Evolutionary conservation across 1,140 invertebrate species (phyloP).

Genomic region (Eufriesea mexicana): DNA sequence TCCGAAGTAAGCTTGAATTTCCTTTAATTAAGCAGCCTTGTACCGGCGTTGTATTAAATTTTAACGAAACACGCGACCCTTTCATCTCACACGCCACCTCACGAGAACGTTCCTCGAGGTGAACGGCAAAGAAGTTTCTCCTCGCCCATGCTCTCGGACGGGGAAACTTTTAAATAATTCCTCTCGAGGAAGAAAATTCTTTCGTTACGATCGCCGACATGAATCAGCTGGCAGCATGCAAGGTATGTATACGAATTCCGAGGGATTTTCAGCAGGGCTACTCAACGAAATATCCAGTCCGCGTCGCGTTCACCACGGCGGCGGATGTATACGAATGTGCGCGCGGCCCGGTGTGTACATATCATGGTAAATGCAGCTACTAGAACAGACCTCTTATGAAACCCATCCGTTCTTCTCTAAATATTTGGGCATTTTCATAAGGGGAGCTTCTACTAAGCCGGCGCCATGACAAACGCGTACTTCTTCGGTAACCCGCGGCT

Average conservation of each 20-base stretch:
- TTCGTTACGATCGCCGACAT: background rate
- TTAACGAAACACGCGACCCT: conserved; percentile 15
- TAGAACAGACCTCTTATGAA: conserved; percentile 52
- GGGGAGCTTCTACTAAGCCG: background rate
- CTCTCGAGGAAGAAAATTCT: conserved; percentile 29
- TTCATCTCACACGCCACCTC: too few species aligned
- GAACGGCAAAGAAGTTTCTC: background rate
- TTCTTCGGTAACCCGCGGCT: conserved; percentile 28
- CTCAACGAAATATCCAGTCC: conserved; percentile 36
- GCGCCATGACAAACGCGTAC: conserved; percentile 39
- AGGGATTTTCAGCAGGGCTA: conserved; percentile 24
- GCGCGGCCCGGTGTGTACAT: conserved; percentile 12
- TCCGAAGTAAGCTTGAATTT: background rate
- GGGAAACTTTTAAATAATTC: conserved; percentile 35
- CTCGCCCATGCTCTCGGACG: background rate
- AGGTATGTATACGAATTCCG: background rate
- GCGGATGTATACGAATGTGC: conserved; percentile 9
- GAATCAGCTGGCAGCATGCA: background rate
- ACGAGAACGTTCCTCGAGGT: background rate
- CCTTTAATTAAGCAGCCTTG: background rate
- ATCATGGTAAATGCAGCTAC: conserved; percentile 41
- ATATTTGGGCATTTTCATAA: conserved; percentile 66
- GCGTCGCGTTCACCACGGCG: conserved; percentile 16
- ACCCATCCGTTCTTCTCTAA: conserved; percentile 53
- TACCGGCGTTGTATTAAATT: background rate